phyloP scores from a whole-genome alignment of 2,888 invertebrate species.

The Linnaemya vulpina region DNA sequence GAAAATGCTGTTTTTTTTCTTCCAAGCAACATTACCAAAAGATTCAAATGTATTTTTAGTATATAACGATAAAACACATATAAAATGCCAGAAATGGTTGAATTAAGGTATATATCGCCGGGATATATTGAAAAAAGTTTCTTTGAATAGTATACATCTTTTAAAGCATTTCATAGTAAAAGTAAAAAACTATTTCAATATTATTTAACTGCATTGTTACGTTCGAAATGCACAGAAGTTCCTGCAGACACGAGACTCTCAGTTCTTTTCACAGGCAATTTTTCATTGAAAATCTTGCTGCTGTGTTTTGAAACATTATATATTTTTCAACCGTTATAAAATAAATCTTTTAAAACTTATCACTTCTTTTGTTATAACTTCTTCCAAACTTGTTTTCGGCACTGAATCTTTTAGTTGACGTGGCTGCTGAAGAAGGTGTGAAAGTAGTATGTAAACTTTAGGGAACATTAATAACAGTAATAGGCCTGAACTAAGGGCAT shows the following conservation, averaged over 20 bases:
- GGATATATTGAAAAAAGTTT: slow-evolving; percentile 43
- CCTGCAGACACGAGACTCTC: slow-evolving; percentile 25
- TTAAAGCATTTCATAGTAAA: not conserved
- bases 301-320: slow-evolving; percentile 41
- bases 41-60: not conserved
- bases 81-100: slow-evolving; percentile 28
- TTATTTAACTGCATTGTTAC: slow-evolving; percentile 25
- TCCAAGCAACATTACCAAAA: slow-evolving; percentile 57
- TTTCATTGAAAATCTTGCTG: slow-evolving; percentile 17
- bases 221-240: slow-evolving; percentile 3
- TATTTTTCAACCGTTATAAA: slow-evolving; percentile 49
- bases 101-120: slow-evolving; percentile 23
- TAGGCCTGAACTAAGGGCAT: not conserved
- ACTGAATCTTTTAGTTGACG: not conserved
- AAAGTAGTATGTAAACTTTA: not conserved
- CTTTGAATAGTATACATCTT: slow-evolving; percentile 50
- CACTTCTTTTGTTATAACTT: slow-evolving; percentile 68
- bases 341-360: slow-evolving; percentile 68
- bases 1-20: slow-evolving; percentile 44
- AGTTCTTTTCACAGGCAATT: not conserved
- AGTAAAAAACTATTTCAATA: slow-evolving; percentile 7
- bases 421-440: not conserved
- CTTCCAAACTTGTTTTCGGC: not conserved
- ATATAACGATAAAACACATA: slow-evolving; percentile 1
- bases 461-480: not conserved